These are phyloP conservation scores for Nomada goodeniana DNA, from an alignment of 2,888 invertebrate species.

Conservation along the genomic window DNA sequence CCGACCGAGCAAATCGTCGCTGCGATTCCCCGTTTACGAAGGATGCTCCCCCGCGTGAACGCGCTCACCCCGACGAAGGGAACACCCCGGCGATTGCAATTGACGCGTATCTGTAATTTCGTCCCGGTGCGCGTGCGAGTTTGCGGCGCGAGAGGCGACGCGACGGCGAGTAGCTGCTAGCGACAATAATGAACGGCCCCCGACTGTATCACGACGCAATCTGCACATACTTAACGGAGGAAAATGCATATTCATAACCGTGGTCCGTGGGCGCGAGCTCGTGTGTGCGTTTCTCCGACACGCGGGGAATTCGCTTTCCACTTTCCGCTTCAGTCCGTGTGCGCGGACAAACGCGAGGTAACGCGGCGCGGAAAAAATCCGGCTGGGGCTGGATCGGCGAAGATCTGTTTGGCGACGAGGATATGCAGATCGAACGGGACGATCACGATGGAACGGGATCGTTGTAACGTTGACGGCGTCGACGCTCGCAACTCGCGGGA, in stretches of 20 bases:
- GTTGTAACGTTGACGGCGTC: slow-evolving; percentile 3
- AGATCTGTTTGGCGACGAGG: slow-evolving; percentile 41
- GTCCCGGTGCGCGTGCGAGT: slow-evolving; percentile 69
- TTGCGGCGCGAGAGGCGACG: slow-evolving; percentile 72
- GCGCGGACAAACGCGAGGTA: slow-evolving; percentile 13
- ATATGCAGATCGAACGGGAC: slow-evolving; percentile 13
- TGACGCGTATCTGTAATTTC: slow-evolving; percentile 78
- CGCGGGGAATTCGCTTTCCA: slow-evolving; percentile 56
- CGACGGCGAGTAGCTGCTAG: slow-evolving; percentile 77
- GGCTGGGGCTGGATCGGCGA: slow-evolving; percentile 54
- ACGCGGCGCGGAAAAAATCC: slow-evolving; percentile 44
- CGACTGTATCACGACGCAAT: slow-evolving; percentile 83
- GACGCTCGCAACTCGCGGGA: slow-evolving; percentile 19
- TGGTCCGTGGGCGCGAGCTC: slow-evolving; percentile 73
- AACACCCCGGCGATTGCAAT: slow-evolving; percentile 57
- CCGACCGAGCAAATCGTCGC: not conserved
- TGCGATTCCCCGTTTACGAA: not conserved
- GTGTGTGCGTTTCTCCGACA: slow-evolving; percentile 54
- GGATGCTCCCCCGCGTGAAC: slow-evolving; percentile 6
- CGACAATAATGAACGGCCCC: slow-evolving; percentile 83
- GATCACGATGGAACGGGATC: slow-evolving; percentile 43
- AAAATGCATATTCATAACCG: slow-evolving; percentile 84
- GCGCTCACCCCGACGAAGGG: not conserved
- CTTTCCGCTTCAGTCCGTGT: slow-evolving; percentile 46
- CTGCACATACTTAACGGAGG: slow-evolving; percentile 83